Conservation (phyloP, 2,113 vertebrate genomes). For the Barnardius zonarius region DNA sequence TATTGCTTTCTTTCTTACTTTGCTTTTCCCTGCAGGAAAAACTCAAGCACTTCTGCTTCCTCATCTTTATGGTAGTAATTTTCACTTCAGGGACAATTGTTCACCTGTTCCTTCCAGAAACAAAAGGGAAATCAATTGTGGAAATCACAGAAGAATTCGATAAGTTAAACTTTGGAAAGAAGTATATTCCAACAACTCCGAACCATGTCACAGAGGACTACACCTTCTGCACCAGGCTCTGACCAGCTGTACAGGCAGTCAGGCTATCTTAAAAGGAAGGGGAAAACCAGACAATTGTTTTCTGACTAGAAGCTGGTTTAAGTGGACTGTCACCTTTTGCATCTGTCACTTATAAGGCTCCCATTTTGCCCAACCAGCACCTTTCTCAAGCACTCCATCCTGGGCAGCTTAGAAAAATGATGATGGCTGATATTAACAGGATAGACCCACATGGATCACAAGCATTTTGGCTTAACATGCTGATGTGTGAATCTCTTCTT, state of each 20-base stretch:
- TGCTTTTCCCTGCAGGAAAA: constrained; percentile 72
- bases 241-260: fast-evolving
- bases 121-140: constrained; percentile 82
- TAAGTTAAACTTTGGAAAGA: constrained; percentile 80
- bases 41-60: constrained; percentile 82
- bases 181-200: not conserved
- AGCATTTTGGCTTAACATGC: not conserved
- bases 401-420: not conserved
- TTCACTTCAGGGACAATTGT: constrained; percentile 73
- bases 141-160: constrained; percentile 84
- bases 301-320: not conserved
- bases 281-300: not conserved
- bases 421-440: not conserved
- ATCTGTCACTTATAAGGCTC: not conserved
- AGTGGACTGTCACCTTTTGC: not conserved
- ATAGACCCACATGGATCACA: not conserved
- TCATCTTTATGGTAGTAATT: constrained; percentile 79
- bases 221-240: constrained; percentile 62
- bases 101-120: constrained; percentile 85
- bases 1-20: not conserved
- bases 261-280: not conserved
- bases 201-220: not conserved
- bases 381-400: constrained; percentile 27
- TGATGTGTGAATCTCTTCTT: not conserved
- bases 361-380: constrained; percentile 7